A percentile compares a stretch with the other conserved stretches of the same genome.
Conservation (phyloP, 2,888 invertebrate species). For the Caenorhabditis sp. region DNA sequence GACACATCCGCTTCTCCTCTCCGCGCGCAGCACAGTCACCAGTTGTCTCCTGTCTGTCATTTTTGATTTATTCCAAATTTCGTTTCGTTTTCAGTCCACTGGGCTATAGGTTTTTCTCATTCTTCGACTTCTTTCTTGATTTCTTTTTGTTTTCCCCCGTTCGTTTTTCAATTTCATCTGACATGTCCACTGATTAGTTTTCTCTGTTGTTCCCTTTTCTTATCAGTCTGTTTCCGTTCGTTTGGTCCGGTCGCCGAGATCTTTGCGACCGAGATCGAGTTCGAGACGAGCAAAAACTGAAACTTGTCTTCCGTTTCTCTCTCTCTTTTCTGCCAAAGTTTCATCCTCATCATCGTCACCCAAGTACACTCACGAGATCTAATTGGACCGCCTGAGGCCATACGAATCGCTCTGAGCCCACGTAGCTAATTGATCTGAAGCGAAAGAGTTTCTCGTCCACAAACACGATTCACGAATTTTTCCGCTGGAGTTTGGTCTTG, state of each 20-base stretch:
- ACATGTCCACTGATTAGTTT: slow-evolving; percentile 26
- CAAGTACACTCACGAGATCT: slow-evolving; percentile 14
- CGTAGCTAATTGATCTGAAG: slow-evolving; percentile 34
- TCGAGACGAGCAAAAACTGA: too few relatives aligned
- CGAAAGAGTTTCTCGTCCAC: slow-evolving; percentile 2
- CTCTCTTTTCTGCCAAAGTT: too few relatives aligned
- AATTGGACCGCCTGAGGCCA: slow-evolving; percentile 54
- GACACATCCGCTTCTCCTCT: too few relatives aligned
- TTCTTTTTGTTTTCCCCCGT: slow-evolving; percentile 7
- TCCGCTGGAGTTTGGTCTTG: slow-evolving; percentile 8
- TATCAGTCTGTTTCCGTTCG: slow-evolving; percentile 9
- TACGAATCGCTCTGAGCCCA: slow-evolving; percentile 9
- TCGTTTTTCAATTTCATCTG: not conserved
- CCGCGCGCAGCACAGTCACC: not conserved
- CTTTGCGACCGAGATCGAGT: too few relatives aligned
- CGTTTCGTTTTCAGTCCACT: too few relatives aligned
- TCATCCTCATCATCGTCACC: too few relatives aligned
- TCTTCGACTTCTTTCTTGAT: not conserved
- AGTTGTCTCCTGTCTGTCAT: slow-evolving; percentile 5
- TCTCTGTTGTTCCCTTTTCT: slow-evolving; percentile 11
- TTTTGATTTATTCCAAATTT: slow-evolving; percentile 28
- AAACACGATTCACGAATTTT: not conserved
- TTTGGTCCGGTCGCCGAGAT: too few relatives aligned
- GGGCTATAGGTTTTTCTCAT: too few relatives aligned
- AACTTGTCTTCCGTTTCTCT: slow-evolving; percentile 6